Base-by-base conservation (phyloP, 1,140 invertebrate genomes). In the Drosophila equinoxialis region DNA sequence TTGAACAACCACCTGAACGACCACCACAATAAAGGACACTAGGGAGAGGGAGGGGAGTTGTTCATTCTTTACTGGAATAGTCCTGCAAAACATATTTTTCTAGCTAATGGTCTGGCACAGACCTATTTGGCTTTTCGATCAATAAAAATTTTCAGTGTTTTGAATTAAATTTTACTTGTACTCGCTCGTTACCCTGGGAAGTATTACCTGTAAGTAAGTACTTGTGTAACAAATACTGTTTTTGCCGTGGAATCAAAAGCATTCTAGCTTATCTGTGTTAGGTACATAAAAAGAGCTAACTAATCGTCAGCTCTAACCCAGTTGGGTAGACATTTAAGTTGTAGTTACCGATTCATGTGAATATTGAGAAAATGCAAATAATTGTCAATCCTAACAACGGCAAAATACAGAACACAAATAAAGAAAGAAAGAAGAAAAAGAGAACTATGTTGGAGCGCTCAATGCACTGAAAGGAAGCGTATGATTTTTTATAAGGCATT, bases 331-430 rank as follows among this genome's bases (percentile, higher is more conserved):
- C 79, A 86, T 78, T 85, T 77, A 81, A 82, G 69, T 79, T 87
- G 83, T 87, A 86, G 79, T 86, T 81, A 82, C 82, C 83, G 83
- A 87, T 86, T 86, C 83, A 82, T 86, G 83, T 82, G 83, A 68
- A 86, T 86, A 79, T 86, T 82, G 72, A 86, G 84, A 89, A 89
- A 89, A 89, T 89, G 84, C 84, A 89, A 89, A 89, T 89, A 89
- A 89, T 89, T 89, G 84, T 89, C 84, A 89, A 83, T 83, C 81
- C 79, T 73, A 81, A 74, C 84, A 66, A 30, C 64, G 77, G 63
- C 59, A 80, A 73, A 83, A 83, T 80, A 70, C 51, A 57, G 57
- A 54, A 71, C 66, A 57, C 42, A 39, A 68, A 14, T n/a, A n/a
- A n/a, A n/a, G n/a, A n/a, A 51, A 67, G 23, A 23, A 0, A 7